phyloP scores from a whole-genome alignment of 64 coral and sea anemone species.

The Trachythela sp. region DNA sequence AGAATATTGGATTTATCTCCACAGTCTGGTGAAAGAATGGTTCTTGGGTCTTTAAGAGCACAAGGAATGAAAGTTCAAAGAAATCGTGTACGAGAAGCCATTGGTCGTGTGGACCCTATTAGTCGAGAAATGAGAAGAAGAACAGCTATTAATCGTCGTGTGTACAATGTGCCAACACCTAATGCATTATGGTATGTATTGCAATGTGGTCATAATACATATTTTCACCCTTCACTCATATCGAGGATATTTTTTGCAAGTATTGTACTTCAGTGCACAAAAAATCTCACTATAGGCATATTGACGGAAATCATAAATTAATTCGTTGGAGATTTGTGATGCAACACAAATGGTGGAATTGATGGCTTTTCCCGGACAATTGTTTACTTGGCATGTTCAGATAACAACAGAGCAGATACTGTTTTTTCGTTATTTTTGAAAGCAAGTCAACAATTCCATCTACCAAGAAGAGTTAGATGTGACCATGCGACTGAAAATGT shows the following conservation, averaged over 20 bases:
- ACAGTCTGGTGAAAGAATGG: conserved; percentile 18
- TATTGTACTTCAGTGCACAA: background rate
- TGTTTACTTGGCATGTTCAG: background rate
- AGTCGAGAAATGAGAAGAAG: conserved; percentile 4
- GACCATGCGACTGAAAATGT: conserved; percentile 3
- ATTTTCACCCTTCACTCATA: too few relatives aligned
- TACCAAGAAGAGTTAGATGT: background rate
- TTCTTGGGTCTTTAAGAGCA: background rate
- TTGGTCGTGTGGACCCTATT: background rate
- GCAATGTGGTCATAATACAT: too few relatives aligned
- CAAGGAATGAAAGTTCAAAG: conserved; percentile 15
- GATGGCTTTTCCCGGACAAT: background rate
- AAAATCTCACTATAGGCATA: background rate
- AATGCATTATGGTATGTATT: conserved; percentile 1
- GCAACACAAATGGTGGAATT: background rate
- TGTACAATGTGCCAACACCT: background rate
- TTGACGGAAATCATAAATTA: background rate
- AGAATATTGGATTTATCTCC: background rate
- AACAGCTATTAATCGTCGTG: background rate
- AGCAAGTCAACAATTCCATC: background rate
- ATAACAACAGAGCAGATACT: background rate
- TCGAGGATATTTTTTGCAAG: too few relatives aligned
- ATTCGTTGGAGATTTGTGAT: background rate
- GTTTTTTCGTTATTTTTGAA: background rate
- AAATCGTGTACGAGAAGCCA: background rate